phyloP scores from a whole-genome alignment of 2,888 invertebrate species.

The Pogonocherus hispidulus region DNA sequence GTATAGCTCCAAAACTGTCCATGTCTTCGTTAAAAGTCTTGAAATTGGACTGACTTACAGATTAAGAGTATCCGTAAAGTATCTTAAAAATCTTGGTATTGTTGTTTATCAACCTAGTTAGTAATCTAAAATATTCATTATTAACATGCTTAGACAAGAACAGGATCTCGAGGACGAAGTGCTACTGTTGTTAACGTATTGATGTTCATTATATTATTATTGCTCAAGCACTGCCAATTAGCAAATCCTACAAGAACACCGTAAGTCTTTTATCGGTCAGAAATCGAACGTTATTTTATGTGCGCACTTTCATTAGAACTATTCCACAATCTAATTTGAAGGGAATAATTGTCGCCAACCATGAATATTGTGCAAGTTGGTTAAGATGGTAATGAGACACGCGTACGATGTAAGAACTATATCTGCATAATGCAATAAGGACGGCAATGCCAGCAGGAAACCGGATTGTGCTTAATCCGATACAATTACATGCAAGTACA shows the following conservation, averaged over 20 bases:
- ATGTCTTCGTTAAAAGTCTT: too few species aligned
- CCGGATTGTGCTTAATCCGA: background rate
- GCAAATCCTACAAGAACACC: background rate
- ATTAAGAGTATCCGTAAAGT: too few species aligned
- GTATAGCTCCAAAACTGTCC: too few species aligned
- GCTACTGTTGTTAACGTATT: too few species aligned
- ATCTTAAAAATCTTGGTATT: too few species aligned
- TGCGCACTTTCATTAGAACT: conserved; percentile 25
- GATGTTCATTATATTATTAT: too few species aligned
- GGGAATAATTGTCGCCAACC: conserved; percentile 21
- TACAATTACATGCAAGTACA: background rate
- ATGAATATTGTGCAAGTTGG: conserved; percentile 8
- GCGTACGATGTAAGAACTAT: conserved; percentile 3
- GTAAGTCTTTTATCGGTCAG: background rate
- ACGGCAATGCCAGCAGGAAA: conserved; percentile 5
- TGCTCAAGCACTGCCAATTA: too few species aligned
- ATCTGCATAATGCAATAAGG: conserved; percentile 14
- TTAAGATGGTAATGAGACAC: conserved; percentile 10
- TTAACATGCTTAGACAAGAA: too few species aligned
- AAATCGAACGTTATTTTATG: conserved; percentile 8
- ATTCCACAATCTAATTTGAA: conserved; percentile 30
- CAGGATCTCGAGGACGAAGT: too few species aligned
- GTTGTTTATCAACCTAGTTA: too few species aligned
- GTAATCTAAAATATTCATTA: too few species aligned
- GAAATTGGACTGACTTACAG: too few species aligned